Evolutionary conservation across 2,113 vertebrate species (phyloP).

Genomic region (Anarhynchus alexandrinus): DNA sequence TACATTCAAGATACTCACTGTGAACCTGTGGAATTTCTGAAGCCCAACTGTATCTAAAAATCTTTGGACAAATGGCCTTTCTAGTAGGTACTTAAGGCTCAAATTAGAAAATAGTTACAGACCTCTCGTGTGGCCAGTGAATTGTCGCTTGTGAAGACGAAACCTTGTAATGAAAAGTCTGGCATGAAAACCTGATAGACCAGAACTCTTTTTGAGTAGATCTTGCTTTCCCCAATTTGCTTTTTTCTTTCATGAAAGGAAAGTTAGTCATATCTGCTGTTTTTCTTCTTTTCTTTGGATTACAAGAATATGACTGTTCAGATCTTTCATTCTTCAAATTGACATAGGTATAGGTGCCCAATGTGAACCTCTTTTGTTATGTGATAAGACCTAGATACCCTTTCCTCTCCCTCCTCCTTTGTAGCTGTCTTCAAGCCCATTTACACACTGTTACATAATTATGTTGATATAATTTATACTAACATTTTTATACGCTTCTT

Average conservation of each 20-base stretch:
- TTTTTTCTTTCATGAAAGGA: background rate
- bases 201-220: background rate
- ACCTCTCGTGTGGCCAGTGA: background rate
- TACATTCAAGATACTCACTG: background rate
- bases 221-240: background rate
- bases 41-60: background rate
- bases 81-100: background rate
- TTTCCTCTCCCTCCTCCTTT: background rate
- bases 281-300: background rate
- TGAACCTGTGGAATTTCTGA: background rate
- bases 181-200: background rate
- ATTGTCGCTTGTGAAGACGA: background rate
- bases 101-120: background rate
- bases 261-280: background rate
- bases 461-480: background rate
- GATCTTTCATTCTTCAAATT: background rate
- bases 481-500: background rate
- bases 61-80: constrained; percentile 5
- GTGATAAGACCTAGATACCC: background rate
- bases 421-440: background rate
- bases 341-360: background rate
- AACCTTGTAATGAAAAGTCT: background rate
- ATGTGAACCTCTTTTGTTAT: background rate
- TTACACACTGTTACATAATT: background rate
- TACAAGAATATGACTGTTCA: background rate